Base-by-base conservation (phyloP, 2,113 vertebrate genomes). In the Tenebrosternarchus preto region DNA sequence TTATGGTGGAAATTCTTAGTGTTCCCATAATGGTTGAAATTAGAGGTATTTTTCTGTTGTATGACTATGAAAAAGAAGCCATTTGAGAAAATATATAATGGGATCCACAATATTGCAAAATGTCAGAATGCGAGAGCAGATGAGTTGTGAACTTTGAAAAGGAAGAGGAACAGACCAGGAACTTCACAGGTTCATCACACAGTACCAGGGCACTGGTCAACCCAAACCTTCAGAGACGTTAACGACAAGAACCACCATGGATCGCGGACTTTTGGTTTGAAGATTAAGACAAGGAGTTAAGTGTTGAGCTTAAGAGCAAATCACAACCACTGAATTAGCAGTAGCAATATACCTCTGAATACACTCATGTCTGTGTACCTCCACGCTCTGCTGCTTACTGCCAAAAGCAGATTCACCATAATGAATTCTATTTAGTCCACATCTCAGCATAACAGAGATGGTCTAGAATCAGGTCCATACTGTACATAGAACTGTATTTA, bases 371-470 rank as follows among this genome's bases (percentile, higher is more conserved):
- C 67, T 50, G 24, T 71, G 69, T 53, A 73, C 39, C 59, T 72
- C 43, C 17, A 20, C 5, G 11, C 73, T 66, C 46, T 66, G 73
- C 24, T 25, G 17, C 29, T 46, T 64, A 4, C 16, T 25, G 29
- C 46, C 55, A 73, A 74, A 80, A 67, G 61, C 22, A 19, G n/a
- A 73, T 43, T 66, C 31, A 27, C 31, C 2, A 4, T 57, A 57
- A 74, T 73, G 43, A 43, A 57, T 20, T 68, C 43, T 67, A 73
- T 53, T 61, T 55, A 64, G 53, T n/a, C 24, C 9, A 27, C 33
- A 50, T 71, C 67, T 61, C 55, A 50, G 17, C 25, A 27, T 11
- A 57, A 25, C 89, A 89, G 33, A 85, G 68, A 56, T 74, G 67
- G 76, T 22, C 77, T 85, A 82, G 29, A 69, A 9, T 64, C 59